phyloP scores from a whole-genome alignment of 2,797 vertebrate genomes.

The Pangasius larnaudii region DNA sequence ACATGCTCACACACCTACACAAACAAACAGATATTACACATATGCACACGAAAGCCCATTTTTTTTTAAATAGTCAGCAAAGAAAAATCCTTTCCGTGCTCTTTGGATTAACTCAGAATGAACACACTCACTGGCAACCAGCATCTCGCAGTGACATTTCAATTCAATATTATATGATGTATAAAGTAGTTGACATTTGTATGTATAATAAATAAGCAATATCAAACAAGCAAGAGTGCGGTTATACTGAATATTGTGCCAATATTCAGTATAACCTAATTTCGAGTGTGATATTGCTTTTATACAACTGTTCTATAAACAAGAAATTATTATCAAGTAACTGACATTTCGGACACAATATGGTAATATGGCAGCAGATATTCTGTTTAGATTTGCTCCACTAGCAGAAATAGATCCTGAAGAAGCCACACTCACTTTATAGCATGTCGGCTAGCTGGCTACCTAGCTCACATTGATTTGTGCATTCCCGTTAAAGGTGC shows the following conservation, averaged over 20 bases:
- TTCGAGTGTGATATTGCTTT: not conserved
- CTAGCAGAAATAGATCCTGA: not conserved
- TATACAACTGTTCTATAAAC: not conserved
- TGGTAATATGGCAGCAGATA: not conserved
- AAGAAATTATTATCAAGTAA: not conserved
- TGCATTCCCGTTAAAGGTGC: not conserved
- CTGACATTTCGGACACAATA: not conserved
- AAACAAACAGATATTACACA: not conserved
- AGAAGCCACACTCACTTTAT: not conserved
- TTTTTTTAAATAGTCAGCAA: not conserved
- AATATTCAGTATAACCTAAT: not conserved
- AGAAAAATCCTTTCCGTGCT: not conserved
- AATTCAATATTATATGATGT: constrained; percentile 11
- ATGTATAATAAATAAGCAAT: not conserved
- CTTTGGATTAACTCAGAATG: no score
- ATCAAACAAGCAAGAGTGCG: not conserved
- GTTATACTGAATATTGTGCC: not conserved
- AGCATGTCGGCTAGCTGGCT: not conserved
- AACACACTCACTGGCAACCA: not conserved
- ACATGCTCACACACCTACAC: not conserved
- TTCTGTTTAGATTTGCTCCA: no score
- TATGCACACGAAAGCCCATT: not conserved
- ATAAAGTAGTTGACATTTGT: constrained; percentile 16
- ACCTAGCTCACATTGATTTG: not conserved
- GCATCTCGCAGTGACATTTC: not conserved